Percentiles rank a stretch among this genome's conserved stretches.
These are phyloP conservation scores for Cotesia congregata DNA, from an alignment of 2,888 invertebrate genomes.

Conservation along the genomic window DNA sequence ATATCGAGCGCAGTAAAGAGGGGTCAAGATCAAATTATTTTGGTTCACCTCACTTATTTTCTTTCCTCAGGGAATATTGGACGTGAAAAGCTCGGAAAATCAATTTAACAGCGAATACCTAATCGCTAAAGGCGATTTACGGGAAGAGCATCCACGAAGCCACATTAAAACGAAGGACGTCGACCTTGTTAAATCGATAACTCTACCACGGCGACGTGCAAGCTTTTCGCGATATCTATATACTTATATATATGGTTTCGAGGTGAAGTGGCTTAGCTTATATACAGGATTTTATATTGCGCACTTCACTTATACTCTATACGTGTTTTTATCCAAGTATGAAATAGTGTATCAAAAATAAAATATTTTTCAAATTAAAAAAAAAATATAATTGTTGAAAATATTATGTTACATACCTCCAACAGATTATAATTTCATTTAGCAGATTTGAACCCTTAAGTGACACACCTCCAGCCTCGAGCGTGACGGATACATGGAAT, in stretches of 20 bases:
- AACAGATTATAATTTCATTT: no score
- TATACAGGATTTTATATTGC: not conserved
- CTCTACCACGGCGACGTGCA: conserved; percentile 18
- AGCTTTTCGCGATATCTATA: conserved; percentile 2
- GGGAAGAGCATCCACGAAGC: conserved; percentile 19
- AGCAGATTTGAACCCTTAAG: no score
- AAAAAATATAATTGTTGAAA: no score
- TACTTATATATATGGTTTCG: not conserved
- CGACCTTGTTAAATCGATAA: conserved; percentile 41
- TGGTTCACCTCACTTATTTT: not conserved
- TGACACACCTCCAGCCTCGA: no score
- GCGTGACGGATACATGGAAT: no score
- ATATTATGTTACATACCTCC: no score
- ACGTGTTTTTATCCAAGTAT: not conserved
- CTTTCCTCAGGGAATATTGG: not conserved
- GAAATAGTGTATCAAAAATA: not conserved
- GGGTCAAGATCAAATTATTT: conserved; percentile 25
- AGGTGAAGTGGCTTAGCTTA: not conserved
- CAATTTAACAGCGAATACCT: not conserved
- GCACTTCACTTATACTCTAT: not conserved
- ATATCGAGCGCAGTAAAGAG: conserved; percentile 1
- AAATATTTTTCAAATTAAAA: no score
- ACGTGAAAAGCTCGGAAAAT: conserved; percentile 16
- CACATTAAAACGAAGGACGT: conserved; percentile 31
- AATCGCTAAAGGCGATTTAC: not conserved